These are phyloP conservation scores for Teleiodes luculella DNA, from an alignment of 2,888 invertebrate species.

Conservation along the genomic window DNA sequence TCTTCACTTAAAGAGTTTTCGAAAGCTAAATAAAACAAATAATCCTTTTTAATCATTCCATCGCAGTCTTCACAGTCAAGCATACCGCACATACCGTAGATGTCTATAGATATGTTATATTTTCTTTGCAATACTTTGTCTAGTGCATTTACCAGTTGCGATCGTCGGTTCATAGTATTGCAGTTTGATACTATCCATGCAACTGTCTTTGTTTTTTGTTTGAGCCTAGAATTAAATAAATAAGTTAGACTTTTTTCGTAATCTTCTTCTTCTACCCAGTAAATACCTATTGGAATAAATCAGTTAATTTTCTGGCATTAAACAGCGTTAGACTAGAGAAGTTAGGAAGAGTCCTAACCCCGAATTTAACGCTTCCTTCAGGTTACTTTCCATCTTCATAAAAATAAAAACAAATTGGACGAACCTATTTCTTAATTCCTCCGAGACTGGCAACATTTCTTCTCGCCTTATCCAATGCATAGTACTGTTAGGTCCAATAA, in stretches of 20 bases:
- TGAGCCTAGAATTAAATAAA: neutral
- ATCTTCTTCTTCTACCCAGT: too few relatives aligned
- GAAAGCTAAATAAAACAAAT: slow-evolving; percentile 52
- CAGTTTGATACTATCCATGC: slow-evolving; percentile 50
- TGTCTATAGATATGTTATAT: slow-evolving; percentile 36
- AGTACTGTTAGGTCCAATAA: slow-evolving; percentile 48
- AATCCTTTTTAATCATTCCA: slow-evolving; percentile 36
- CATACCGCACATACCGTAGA: slow-evolving; percentile 43
- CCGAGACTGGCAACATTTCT: slow-evolving; percentile 37
- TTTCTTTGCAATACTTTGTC: slow-evolving; percentile 26
- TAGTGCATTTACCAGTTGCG: slow-evolving; percentile 26
- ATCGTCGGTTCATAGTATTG: slow-evolving; percentile 30
- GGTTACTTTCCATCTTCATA: too few relatives aligned
- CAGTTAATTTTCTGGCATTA: too few relatives aligned
- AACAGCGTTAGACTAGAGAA: too few relatives aligned
- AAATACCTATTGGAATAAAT: too few relatives aligned
- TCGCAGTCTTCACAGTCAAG: slow-evolving; percentile 34
- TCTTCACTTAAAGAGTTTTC: slow-evolving; percentile 48
- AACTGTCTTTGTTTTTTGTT: slow-evolving; percentile 42
- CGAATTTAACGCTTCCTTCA: too few relatives aligned
- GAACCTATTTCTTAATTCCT: slow-evolving; percentile 17
- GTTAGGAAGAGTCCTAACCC: too few relatives aligned
- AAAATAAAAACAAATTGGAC: too few relatives aligned
- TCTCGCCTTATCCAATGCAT: slow-evolving; percentile 42
- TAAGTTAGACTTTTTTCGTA: too few relatives aligned